Conservation (phyloP, 2,888 invertebrate species). For the Nephrotoma flavescens region DNA sequence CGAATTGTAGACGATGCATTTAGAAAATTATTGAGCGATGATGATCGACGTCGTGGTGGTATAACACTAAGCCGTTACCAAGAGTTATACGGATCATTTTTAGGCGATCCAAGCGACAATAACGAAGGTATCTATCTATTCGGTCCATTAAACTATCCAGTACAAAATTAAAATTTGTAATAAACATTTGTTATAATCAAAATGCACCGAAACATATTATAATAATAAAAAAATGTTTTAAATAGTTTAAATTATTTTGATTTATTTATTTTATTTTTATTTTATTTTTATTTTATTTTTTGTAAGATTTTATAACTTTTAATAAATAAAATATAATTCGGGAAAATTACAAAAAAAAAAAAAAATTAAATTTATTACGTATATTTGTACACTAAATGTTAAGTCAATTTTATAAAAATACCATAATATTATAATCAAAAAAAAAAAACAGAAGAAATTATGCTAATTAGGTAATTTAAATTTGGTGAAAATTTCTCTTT, state of each 20-base stretch:
- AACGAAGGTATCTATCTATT: constrained; percentile 62
- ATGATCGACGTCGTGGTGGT: constrained; percentile 65
- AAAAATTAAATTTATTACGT: neutral
- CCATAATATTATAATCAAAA: neutral
- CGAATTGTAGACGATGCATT: constrained; percentile 63
- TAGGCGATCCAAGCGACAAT: constrained; percentile 59
- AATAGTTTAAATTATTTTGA: neutral
- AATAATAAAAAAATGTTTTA: neutral
- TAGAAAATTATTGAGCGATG: constrained; percentile 59
- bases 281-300: neutral
- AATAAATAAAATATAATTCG: neutral
- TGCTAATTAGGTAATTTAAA: neutral
- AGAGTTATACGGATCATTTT: constrained; percentile 68
- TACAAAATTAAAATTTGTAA: neutral
- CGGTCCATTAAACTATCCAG: constrained; percentile 42
- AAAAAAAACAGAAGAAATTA: neutral
- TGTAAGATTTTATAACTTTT: neutral
- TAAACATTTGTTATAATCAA: neutral
- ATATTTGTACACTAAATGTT: neutral
- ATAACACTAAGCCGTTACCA: constrained; percentile 64
- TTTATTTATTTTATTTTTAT: neutral
- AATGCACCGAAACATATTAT: neutral
- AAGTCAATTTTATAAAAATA: neutral
- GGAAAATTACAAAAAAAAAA: neutral
- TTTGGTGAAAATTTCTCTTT: neutral